phyloP scores from a whole-genome alignment of 2,797 vertebrate species.

The Cossypha niveicapilla region DNA sequence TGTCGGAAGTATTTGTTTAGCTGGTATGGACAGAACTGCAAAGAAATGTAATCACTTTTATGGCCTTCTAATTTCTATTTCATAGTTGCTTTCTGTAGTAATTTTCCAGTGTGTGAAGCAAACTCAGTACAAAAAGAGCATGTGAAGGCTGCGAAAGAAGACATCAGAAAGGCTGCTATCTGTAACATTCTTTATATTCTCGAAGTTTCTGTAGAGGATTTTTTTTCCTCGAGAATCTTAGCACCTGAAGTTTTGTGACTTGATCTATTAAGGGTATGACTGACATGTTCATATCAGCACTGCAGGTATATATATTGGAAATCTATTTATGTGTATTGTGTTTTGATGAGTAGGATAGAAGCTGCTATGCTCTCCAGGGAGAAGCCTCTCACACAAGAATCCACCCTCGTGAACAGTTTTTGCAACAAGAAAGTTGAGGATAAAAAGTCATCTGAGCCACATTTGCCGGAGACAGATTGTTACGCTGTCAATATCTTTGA shows the following conservation, averaged over 20 bases:
- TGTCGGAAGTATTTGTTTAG: neutral
- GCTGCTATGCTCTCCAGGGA: neutral
- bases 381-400: neutral
- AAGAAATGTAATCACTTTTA: neutral
- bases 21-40: neutral
- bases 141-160: neutral
- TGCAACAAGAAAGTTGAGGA: neutral
- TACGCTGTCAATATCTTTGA: neutral
- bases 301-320: neutral
- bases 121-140: neutral
- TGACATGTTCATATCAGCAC: neutral
- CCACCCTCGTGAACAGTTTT: neutral
- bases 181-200: neutral
- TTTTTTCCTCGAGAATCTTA: neutral
- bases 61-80: neutral
- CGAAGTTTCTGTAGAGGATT: neutral
- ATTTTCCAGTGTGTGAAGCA: neutral
- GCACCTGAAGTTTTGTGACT: neutral
- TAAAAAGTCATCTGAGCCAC: neutral
- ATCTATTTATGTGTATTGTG: neutral
- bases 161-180: neutral
- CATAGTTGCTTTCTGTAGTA: neutral
- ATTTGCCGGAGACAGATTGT: neutral
- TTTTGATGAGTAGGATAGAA: neutral
- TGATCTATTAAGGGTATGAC: neutral